phyloP scores from a whole-genome alignment of 2,113 vertebrate genomes.

The Solea senegalensis region DNA sequence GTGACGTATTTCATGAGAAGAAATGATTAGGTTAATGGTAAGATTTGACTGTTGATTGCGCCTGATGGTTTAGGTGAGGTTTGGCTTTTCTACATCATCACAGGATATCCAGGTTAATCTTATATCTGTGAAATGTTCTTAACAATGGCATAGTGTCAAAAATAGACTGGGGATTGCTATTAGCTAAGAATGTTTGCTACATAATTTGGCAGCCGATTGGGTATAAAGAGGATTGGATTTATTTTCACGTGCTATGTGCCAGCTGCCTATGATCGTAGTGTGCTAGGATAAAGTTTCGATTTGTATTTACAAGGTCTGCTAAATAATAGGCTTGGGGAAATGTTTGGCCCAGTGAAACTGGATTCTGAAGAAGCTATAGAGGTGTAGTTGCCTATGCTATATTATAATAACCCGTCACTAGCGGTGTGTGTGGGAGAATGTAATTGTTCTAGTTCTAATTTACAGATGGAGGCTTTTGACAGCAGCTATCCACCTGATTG shows the following conservation, averaged over 20 bases:
- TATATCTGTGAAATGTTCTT: slow-evolving; percentile 73
- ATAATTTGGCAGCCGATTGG: slow-evolving; percentile 63
- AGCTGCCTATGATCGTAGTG: slow-evolving; percentile 71
- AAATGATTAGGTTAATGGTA: slow-evolving; percentile 34
- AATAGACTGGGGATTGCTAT: slow-evolving; percentile 56
- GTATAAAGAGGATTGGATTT: slow-evolving; percentile 51
- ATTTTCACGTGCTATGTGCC: slow-evolving; percentile 74
- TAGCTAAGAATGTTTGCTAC: slow-evolving; percentile 61
- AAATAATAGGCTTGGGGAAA: slow-evolving; percentile 62
- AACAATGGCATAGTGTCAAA: slow-evolving; percentile 63
- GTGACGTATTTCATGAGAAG: slow-evolving; percentile 20
- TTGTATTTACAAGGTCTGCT: slow-evolving; percentile 59
- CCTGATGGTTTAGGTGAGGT: slow-evolving; percentile 54
- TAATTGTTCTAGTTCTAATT: slow-evolving; percentile 73
- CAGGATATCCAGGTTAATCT: slow-evolving; percentile 75
- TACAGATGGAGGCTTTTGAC: slow-evolving; percentile 59
- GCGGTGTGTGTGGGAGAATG: slow-evolving; percentile 77
- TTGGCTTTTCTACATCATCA: slow-evolving; percentile 68
- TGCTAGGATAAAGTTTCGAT: slow-evolving; percentile 63
- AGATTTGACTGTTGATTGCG: slow-evolving; percentile 58
- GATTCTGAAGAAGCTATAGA: slow-evolving; percentile 72
- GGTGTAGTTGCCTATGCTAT: slow-evolving; percentile 75
- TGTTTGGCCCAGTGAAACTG: slow-evolving; percentile 69
- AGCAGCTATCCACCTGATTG: slow-evolving; percentile 67
- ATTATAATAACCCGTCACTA: slow-evolving; percentile 76